phyloP scores from a whole-genome alignment of 1,140 invertebrate species.

The Sarcophaga peregrina region DNA sequence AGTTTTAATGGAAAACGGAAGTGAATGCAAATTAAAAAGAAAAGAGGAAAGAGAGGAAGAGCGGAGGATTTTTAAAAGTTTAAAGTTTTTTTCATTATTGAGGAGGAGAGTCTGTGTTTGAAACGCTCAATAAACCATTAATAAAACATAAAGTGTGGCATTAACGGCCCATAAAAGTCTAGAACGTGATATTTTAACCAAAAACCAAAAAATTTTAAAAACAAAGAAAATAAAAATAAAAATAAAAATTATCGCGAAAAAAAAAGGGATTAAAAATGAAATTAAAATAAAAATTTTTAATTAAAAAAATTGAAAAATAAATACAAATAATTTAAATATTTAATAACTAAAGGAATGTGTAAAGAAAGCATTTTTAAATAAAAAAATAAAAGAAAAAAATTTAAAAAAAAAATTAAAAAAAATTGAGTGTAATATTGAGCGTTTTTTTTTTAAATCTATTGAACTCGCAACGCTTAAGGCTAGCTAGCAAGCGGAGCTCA shows the following conservation, averaged over 20 bases:
- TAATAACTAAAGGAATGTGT: not conserved
- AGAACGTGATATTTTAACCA: constrained; percentile 8
- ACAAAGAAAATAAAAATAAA: not conserved
- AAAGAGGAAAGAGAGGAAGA: not conserved
- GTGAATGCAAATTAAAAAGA: not conserved
- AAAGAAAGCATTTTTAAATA: too few species aligned
- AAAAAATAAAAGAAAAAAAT: not conserved
- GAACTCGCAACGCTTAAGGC: not conserved
- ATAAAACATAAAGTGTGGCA: constrained; percentile 11
- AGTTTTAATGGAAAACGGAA: not conserved
- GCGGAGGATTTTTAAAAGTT: not conserved
- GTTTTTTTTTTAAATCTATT: not conserved
- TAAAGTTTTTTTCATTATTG: too few species aligned
- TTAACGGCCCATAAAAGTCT: not conserved
- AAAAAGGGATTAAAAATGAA: not conserved
- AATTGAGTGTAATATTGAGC: not conserved
- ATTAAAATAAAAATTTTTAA: not conserved
- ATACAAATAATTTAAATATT: not conserved
- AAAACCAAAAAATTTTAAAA: constrained; percentile 1
- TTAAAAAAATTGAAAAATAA: not conserved
- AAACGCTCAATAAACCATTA: constrained; percentile 12
- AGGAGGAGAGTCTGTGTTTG: not conserved
- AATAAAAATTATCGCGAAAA: not conserved
- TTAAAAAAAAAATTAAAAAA: not conserved
- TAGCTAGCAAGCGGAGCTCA: constrained; percentile 41